Percentiles rank a stretch among this genome's conserved stretches.
Conservation (phyloP, 2,888 invertebrate species). For the Sarcophaga carnaria region DNA sequence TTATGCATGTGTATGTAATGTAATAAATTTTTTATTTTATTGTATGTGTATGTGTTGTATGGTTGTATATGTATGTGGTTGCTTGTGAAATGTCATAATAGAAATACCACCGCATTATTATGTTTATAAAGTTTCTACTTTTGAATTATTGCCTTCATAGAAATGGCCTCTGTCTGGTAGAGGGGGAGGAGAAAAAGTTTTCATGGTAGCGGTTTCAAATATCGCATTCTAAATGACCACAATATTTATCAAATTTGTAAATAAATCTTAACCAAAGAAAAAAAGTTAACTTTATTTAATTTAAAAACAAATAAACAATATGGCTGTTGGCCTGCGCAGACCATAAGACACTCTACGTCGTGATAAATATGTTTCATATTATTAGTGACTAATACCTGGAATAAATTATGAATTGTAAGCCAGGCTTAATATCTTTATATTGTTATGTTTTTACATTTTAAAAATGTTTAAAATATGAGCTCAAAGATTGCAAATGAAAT, state of each 20-base stretch:
- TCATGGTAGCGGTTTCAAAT: not conserved
- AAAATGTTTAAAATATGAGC: no score
- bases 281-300: no score
- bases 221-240: constrained; percentile 18
- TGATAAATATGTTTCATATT: no score
- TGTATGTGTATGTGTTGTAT: not conserved
- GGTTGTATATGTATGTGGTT: not conserved
- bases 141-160: not conserved
- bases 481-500: no score
- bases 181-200: not conserved
- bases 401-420: no score
- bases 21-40: not conserved
- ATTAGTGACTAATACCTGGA: no score
- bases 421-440: no score
- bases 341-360: no score
- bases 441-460: no score
- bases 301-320: no score
- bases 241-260: constrained; percentile 2
- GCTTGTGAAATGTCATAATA: constrained; percentile 31
- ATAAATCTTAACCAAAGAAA: constrained; percentile 3
- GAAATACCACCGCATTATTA: constrained; percentile 34
- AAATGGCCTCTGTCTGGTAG: no score
- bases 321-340: no score
- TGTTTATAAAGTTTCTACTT: not conserved
- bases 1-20: not conserved